Evolutionary conservation across 2,888 invertebrate species (phyloP).

Genomic region (Lacanobia wlatinum): DNA sequence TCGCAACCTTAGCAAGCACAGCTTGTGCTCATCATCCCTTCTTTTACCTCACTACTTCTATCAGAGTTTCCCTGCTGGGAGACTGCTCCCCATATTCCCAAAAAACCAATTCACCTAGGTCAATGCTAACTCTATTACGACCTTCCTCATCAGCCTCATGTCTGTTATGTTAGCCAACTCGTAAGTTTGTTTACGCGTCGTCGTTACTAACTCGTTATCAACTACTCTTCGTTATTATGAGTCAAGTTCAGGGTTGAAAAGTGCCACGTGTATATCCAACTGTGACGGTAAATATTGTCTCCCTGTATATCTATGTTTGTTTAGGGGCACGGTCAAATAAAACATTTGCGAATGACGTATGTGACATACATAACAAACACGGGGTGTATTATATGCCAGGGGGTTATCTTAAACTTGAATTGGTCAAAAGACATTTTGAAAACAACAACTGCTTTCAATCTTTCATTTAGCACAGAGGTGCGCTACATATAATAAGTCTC

Average conservation of each 20-base stretch:
- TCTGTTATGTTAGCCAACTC: neutral
- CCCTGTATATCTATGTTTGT: neutral
- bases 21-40: too few species aligned
- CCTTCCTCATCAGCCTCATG: neutral
- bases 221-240: neutral
- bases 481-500: neutral
- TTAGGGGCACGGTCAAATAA: slow-evolving; percentile 30
- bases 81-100: neutral
- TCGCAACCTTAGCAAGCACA: too few species aligned
- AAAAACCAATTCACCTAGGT: neutral
- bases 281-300: neutral
- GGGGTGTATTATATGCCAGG: neutral
- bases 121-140: neutral
- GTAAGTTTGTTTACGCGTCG: slow-evolving; percentile 12
- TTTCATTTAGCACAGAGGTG: neutral
- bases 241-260: slow-evolving; percentile 37
- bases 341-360: slow-evolving; percentile 30
- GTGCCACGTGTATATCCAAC: slow-evolving; percentile 40
- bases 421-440: slow-evolving; percentile 3
- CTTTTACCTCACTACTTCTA: neutral
- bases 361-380: neutral
- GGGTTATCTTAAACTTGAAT: slow-evolving; percentile 19
- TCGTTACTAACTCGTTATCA: slow-evolving; percentile 20
- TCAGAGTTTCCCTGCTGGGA: neutral
- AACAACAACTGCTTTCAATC: slow-evolving; percentile 3